Evolutionary conservation across 2,888 invertebrate genomes (phyloP), one percentile per base, ranked within the genome.

Genomic region (Nipponacmea schrenckii): DNA sequence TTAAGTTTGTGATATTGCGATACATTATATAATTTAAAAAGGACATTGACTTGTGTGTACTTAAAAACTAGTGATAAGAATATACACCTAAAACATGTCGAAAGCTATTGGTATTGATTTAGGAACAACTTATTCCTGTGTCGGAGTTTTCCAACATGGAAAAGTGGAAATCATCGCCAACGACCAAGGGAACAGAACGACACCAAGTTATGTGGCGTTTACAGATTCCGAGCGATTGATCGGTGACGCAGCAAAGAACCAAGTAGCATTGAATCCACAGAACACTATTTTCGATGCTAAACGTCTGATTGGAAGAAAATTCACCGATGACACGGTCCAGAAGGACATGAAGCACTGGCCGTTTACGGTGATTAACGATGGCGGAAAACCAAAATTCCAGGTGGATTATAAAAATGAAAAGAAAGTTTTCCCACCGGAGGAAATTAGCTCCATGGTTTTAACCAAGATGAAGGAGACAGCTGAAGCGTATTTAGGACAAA

Each of bases 381-480:
- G 68, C 2, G 77, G 77, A 10, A 86, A 85, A 73, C 86, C 87
- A 8, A 84, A 83, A 65, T 78, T 88, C 8, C 77, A 84, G 73
- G 87, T 84, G 5, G 85, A 85, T 62, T 81, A 78, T 91, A 95
- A 95, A 87, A 95, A 95, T 63, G 95, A 96, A 90, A 90, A 90
- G 74, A 97, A 96, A 89, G 92, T 92, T 24, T 96, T 96, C 91
- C 93, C 93, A 89, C 95, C 96, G 0, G 95, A 96, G 89, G 96
- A 96, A 90, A 93, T 96, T 79, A 94, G 94, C 86, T 95, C 95
- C 63, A 95, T 96, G 95, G 95, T 96, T 68, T 91, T 96, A 79
- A 93, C 93, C 24, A 96, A 96, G 88, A 96, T 96, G 96, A 96
- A 95, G 92, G 86, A 87, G 67, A 87, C 85, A 7, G 90, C 90